These are phyloP conservation scores for Mastigias papua DNA, from an alignment of 30 jellyfish, hydroid and myxozoan species.

Conservation along the genomic window DNA sequence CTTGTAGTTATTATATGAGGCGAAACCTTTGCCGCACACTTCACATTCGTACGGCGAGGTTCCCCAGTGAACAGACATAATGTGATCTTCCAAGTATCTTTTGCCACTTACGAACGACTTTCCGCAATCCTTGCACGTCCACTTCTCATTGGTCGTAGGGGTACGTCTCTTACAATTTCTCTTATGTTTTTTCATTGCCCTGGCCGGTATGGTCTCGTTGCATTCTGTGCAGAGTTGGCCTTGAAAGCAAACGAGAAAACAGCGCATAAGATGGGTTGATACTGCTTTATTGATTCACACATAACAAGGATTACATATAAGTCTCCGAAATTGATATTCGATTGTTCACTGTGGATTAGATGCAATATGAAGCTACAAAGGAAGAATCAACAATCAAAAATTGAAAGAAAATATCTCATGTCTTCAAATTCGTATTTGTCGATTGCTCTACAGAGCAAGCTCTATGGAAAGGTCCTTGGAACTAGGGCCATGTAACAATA, in stretches of 20 bases:
- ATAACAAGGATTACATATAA: slow-evolving; percentile 15
- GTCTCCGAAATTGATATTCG: neutral
- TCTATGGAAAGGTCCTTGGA: too few species aligned
- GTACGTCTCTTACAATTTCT: slow-evolving; percentile 47
- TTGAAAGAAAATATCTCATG: too few species aligned
- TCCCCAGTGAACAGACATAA: slow-evolving; percentile 74
- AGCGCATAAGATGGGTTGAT: slow-evolving; percentile 63
- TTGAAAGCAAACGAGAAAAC: slow-evolving; percentile 77
- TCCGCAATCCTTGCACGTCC: slow-evolving; percentile 82
- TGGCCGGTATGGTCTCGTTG: slow-evolving; percentile 42
- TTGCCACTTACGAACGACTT: slow-evolving; percentile 77
- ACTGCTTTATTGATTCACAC: slow-evolving; percentile 63
- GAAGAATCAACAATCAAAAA: too few species aligned
- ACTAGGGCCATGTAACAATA: too few species aligned
- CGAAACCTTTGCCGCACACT: slow-evolving; percentile 72
- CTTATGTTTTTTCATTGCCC: slow-evolving; percentile 43
- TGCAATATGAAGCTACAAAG: neutral
- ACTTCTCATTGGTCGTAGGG: slow-evolving; percentile 38
- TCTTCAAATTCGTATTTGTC: neutral
- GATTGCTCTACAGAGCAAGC: neutral
- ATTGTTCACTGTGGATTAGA: neutral
- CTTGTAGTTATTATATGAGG: slow-evolving; percentile 72
- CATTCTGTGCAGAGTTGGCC: slow-evolving; percentile 72
- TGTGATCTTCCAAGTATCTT: slow-evolving; percentile 71
- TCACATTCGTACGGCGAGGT: slow-evolving; percentile 75